phyloP scores from a whole-genome alignment of 2,113 vertebrate species.

The Callorhinus ursinus region DNA sequence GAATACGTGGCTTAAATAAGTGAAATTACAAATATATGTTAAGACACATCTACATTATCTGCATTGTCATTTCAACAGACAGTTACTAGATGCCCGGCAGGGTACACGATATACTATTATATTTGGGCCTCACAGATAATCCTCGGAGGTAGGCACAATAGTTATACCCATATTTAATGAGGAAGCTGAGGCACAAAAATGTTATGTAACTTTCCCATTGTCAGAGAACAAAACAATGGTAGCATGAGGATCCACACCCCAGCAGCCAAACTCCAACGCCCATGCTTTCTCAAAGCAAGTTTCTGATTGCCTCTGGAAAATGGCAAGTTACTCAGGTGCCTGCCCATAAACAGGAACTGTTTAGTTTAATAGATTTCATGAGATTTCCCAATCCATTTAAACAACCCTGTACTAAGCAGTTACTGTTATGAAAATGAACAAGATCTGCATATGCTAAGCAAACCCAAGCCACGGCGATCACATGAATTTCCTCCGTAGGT shows the following conservation, averaged over 20 bases:
- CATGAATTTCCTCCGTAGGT: background rate
- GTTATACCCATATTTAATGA: slow-evolving; percentile 1
- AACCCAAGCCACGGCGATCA: background rate
- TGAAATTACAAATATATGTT: slow-evolving; percentile 21
- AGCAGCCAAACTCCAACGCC: background rate
- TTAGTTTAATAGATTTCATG: slow-evolving; percentile 16
- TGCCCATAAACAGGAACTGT: background rate
- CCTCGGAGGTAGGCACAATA: background rate
- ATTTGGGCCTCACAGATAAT: background rate
- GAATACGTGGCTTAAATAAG: background rate
- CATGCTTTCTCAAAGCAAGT: background rate
- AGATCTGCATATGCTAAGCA: background rate
- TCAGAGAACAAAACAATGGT: background rate
- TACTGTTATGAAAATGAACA: background rate
- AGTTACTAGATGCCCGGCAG: background rate
- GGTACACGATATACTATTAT: background rate
- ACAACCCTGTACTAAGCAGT: background rate
- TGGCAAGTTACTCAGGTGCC: background rate
- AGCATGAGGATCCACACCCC: background rate
- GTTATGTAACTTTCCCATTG: background rate
- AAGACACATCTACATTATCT: slow-evolving; percentile 1
- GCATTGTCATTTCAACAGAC: slow-evolving; percentile 13
- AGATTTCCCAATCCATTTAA: background rate
- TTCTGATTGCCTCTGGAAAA: background rate
- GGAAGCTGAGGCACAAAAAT: background rate